phyloP scores from a whole-genome alignment of 2,888 invertebrate species.

The Ectobius pallidus region DNA sequence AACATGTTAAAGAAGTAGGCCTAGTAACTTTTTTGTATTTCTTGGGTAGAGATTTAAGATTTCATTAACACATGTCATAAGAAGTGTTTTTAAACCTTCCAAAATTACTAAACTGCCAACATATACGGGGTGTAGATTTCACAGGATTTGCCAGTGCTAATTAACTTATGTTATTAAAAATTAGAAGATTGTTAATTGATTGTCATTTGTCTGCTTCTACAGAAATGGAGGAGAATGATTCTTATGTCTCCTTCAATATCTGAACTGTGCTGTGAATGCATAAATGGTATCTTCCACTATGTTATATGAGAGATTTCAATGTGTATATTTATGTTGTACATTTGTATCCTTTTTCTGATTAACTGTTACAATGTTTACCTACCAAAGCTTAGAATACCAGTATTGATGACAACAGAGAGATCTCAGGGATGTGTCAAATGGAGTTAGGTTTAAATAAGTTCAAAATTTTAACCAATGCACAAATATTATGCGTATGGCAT shows the following conservation, averaged over 20 bases:
- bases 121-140: too few relatives aligned
- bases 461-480: too few relatives aligned
- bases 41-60: too few relatives aligned
- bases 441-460: not conserved
- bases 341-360: not conserved
- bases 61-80: too few relatives aligned
- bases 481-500: too few relatives aligned
- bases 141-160: too few relatives aligned
- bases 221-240: not conserved
- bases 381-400: not conserved
- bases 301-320: not conserved
- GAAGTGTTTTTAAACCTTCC: too few relatives aligned
- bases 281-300: not conserved
- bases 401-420: not conserved
- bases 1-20: too few relatives aligned
- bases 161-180: too few relatives aligned
- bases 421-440: slow-evolving; percentile 3
- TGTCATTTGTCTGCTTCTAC: not conserved
- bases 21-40: too few relatives aligned
- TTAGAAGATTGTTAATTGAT: too few relatives aligned
- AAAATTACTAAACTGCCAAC: too few relatives aligned
- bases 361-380: not conserved
- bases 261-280: not conserved
- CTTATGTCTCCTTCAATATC: not conserved
- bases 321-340: not conserved